A percentile compares a stretch with the other conserved stretches of the same genome.
Evolutionary conservation across 1,140 invertebrate genomes (phyloP).

Genomic region (Drosophila funebris): DNA sequence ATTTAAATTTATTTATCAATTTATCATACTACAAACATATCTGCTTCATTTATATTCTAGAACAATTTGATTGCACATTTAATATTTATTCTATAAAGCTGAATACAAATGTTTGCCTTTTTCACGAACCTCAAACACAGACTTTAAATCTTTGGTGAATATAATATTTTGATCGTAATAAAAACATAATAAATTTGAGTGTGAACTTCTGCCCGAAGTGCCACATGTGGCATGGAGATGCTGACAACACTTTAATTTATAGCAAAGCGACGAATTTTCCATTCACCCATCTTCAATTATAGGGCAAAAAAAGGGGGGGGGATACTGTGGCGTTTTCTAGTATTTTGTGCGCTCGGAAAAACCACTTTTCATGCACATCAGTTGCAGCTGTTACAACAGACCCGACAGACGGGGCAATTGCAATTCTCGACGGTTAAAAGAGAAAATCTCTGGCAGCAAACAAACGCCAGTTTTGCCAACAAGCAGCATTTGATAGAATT

Average conservation of each 20-base stretch:
- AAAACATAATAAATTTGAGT: constrained; percentile 70
- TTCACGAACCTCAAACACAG: neutral
- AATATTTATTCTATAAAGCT: neutral
- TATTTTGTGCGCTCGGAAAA: constrained; percentile 65
- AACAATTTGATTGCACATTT: neutral
- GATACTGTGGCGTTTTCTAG: constrained; percentile 53
- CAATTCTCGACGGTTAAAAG: constrained; percentile 16
- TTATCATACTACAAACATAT: too few species aligned
- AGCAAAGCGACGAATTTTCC: constrained; percentile 60
- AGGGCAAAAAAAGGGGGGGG: constrained; percentile 5
- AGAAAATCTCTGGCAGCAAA: constrained; percentile 38
- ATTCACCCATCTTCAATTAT: constrained; percentile 19
- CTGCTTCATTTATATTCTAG: too few species aligned
- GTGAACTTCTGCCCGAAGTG: constrained; percentile 57
- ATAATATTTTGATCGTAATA: constrained; percentile 32
- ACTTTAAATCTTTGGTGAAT: neutral
- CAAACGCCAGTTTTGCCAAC: constrained; percentile 8
- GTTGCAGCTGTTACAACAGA: constrained; percentile 76
- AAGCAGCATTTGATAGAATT: constrained; percentile 33
- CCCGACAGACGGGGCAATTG: constrained; percentile 45
- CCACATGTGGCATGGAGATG: constrained; percentile 59
- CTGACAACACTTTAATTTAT: constrained; percentile 68
- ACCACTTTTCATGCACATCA: constrained; percentile 82
- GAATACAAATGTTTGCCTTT: neutral
- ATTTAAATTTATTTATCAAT: too few species aligned